phyloP scores from a whole-genome alignment of 1,140 invertebrate species.

The Thaumatotibia leucotreta region DNA sequence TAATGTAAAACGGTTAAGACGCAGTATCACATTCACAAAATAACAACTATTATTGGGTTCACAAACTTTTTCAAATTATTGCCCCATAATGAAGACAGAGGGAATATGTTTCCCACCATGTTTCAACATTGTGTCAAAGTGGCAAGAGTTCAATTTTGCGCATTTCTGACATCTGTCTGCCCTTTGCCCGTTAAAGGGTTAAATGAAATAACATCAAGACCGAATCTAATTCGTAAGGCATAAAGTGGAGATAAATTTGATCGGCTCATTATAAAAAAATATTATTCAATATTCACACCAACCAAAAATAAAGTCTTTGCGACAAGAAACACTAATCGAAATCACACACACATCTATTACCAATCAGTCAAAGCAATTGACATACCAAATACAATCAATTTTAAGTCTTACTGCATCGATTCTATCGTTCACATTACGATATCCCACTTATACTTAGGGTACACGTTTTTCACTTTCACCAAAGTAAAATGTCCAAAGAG shows the following conservation, averaged over 20 bases:
- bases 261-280: not conserved
- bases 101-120: too few species aligned
- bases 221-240: not conserved
- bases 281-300: not conserved
- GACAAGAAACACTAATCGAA: not conserved
- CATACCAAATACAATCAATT: not conserved
- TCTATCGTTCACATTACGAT: not conserved
- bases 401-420: not conserved
- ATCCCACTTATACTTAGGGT: not conserved
- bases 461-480: not conserved
- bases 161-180: too few species aligned
- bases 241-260: not conserved
- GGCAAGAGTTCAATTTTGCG: too few species aligned
- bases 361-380: not conserved
- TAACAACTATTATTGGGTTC: too few species aligned
- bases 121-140: too few species aligned
- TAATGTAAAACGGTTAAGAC: not conserved
- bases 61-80: too few species aligned
- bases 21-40: too few species aligned
- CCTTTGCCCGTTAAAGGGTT: too few species aligned
- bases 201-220: not conserved
- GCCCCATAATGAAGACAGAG: too few species aligned
- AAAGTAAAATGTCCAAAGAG: not conserved
- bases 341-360: not conserved
- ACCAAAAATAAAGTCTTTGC: too few species aligned